Evolutionary conservation across 1,140 invertebrate genomes (phyloP), one percentile per base, ranked within the genome.

Genomic region (Heterodera carotae): DNA sequence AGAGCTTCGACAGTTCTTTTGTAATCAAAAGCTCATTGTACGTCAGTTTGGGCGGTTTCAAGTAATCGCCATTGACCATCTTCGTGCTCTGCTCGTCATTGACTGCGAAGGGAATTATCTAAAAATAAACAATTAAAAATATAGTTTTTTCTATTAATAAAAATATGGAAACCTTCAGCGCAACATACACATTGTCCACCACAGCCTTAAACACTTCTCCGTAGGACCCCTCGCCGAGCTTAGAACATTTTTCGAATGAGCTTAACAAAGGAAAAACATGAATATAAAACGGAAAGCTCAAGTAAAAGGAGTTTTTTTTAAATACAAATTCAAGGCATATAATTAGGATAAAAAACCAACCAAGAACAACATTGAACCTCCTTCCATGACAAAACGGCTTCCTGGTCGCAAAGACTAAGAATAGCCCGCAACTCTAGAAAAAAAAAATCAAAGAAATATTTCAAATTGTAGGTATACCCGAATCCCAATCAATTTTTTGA

Each of bases 401-500:
- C 29, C 29, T 62, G 60, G 2, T 18, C 60, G 18, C 62, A 27
- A 22, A 66, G 2, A 10, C 22, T 31, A 27, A 66, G 62, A 66
- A 66, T 18, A 31, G 1, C 29, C 15, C 29, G 15, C 7, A 66
- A 34, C 10, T 7, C 25, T 66, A 3, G 12, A 34, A 34, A 6
- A 15, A 10, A 31, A n/a, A n/a, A n/a, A n/a, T n/a, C n/a, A n/a
- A n/a, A n/a, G n/a, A n/a, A n/a, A n/a, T n/a, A n/a, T n/a, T n/a
- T n/a, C n/a, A n/a, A n/a, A n/a, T n/a, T n/a, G n/a, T n/a, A n/a
- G n/a, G n/a, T n/a, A n/a, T n/a, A n/a, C n/a, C n/a, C n/a, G n/a
- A n/a, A n/a, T n/a, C n/a, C n/a, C n/a, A 43, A 2, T 43, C 39
- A 5, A 12, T 43, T 43, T 43, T 83, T 81, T 77, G 15, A 83